Evolutionary conservation across 2,797 vertebrate species (phyloP), one percentile per base, ranked within the genome.

Genomic region (Meriones psammophilus): DNA sequence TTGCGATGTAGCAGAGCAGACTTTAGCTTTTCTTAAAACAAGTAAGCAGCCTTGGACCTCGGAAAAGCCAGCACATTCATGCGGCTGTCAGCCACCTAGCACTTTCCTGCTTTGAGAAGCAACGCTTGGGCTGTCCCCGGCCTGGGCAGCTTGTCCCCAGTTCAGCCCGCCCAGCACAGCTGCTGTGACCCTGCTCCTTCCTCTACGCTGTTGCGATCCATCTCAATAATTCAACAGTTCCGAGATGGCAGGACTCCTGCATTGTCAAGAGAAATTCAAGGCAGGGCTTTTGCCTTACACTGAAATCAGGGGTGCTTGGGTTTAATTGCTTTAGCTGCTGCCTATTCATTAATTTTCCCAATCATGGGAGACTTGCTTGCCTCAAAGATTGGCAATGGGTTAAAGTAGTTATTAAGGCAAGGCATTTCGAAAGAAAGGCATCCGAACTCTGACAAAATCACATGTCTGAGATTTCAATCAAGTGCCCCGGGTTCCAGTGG

Each of bases 181-280:
- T 97, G 97, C 98, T 98, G 98, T 98, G 98, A 99, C 98, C 99
- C 98, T 98, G 98, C 98, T 99, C 98, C 98, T 97, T 98, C 97
- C 97, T 97, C 98, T 95, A 98, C 98, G 95, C 98, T 98, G 98
- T 98, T 99, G 98, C 98, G 98, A 98, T 99, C 99, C 99, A 99
- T 99, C 99, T 99, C 98, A 99, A 99, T 99, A 99, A 99, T 99
- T 98, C 98, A 98, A 98, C 97, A 98, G 98, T 98, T 98, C 97
- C 85, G 98, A 98, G 98, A 99, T 98, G 98, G 98, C 98, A 98
- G 97, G 73, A 97, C 98, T 98, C 98, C 98, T 98, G 98, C 97
- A 97, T 98, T 97, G 97, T 98, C 98, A 98, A 98, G 98, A 98
- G 98, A 98, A 98, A 98, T 98, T 97, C 98, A 95, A 97, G 88